Evolutionary conservation across 2,888 invertebrate species (phyloP).

Genomic region (Steinernema scapterisci): DNA sequence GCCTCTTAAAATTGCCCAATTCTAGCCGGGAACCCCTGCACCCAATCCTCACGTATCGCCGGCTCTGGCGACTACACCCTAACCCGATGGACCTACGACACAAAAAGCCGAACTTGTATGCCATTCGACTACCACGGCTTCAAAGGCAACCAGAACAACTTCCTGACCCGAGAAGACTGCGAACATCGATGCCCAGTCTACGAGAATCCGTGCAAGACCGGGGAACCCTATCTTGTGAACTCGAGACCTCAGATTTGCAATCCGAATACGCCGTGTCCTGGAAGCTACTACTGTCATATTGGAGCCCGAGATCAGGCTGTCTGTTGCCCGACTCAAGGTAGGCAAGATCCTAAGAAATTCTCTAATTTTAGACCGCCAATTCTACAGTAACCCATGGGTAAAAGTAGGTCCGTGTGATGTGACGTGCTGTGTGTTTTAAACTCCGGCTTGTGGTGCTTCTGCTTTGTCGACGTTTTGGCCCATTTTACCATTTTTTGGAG

Average conservation of each 20-base stretch:
- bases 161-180: conserved; percentile 52
- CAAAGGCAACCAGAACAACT: conserved; percentile 61
- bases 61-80: conserved; percentile 54
- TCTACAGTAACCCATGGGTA: neutral
- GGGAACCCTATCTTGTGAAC: conserved; percentile 49
- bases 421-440: conserved; percentile 18
- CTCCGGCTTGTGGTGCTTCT: conserved; percentile 19
- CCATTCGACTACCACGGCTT: conserved; percentile 56
- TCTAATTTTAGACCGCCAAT: neutral
- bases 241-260: conserved; percentile 38
- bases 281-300: conserved; percentile 61
- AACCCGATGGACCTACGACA: conserved; percentile 60
- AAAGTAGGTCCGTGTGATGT: conserved; percentile 22
- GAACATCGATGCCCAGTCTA: conserved; percentile 57
- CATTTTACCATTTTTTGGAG: neutral
- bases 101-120: conserved; percentile 44
- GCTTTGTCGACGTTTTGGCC: conserved; percentile 35
- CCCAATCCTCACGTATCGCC: conserved; percentile 51
- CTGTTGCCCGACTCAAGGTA: conserved; percentile 2
- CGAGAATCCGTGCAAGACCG: conserved; percentile 60
- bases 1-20: neutral
- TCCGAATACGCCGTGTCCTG: conserved; percentile 47
- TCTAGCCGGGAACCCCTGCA: conserved; percentile 61
- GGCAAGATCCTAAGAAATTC: neutral
- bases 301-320: conserved; percentile 40